Evolutionary conservation across 2,113 vertebrate genomes (phyloP).

Genomic region (Zapornia atra): DNA sequence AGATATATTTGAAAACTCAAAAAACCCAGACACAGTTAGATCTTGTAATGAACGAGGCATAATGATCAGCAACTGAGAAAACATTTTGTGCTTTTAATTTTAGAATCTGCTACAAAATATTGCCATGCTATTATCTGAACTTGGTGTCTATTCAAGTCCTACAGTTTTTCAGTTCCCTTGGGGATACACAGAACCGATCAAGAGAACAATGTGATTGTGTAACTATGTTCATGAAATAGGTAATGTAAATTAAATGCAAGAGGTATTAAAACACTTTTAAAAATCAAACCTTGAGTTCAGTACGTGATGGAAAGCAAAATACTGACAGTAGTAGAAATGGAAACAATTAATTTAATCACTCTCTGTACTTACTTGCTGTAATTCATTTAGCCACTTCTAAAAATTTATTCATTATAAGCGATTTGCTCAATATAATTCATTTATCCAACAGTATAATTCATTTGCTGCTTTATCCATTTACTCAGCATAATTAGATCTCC

Average conservation of each 20-base stretch:
- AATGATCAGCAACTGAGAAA: not conserved
- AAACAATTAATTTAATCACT: conserved; percentile 35
- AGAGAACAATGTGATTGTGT: not conserved
- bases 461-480: conserved; percentile 38
- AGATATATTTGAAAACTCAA: not conserved
- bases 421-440: conserved; percentile 45
- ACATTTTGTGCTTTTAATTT: not conserved
- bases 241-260: not conserved
- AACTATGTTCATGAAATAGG: not conserved
- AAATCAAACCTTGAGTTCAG: not conserved
- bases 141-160: not conserved
- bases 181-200: rapidly evolving
- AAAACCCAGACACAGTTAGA: not conserved
- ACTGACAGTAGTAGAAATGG: not conserved
- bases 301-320: not conserved
- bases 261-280: not conserved
- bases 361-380: not conserved
- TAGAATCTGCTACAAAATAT: not conserved
- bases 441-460: conserved; percentile 34
- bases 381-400: conserved; percentile 34
- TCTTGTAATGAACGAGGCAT: not conserved
- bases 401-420: conserved; percentile 31
- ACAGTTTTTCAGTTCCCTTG: not conserved
- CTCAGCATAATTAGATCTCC: conserved; percentile 30
- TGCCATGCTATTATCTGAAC: not conserved